Conservation (phyloP, 2,888 invertebrate species). For the Atherix ibis region DNA sequence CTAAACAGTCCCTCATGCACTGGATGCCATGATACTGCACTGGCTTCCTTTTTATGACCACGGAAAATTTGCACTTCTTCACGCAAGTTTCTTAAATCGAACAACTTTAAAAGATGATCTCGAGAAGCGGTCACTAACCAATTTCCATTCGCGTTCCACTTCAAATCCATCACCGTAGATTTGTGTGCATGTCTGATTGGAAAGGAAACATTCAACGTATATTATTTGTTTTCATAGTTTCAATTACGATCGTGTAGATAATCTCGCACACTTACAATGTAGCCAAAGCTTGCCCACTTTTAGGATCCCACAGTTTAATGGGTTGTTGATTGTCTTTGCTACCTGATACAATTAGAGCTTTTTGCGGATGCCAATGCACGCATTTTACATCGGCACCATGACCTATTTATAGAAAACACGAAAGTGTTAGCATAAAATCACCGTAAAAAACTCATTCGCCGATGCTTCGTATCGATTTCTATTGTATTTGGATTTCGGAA, state of each 20-base stretch:
- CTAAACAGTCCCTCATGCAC: conserved; percentile 93
- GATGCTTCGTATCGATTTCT: too few relatives aligned
- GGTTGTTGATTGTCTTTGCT: conserved; percentile 99
- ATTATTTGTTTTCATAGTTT: background rate
- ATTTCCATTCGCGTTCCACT: conserved; percentile 99
- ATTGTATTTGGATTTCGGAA: too few relatives aligned
- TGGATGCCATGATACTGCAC: conserved; percentile 96
- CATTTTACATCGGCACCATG: conserved; percentile 99
- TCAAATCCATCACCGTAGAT: conserved; percentile 97
- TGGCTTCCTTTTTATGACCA: conserved; percentile 98
- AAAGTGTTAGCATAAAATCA: too few relatives aligned
- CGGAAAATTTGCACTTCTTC: conserved; percentile 94
- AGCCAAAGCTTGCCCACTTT: conserved; percentile 84
- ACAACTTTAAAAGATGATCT: conserved; percentile 92
- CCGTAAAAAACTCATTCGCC: too few relatives aligned
- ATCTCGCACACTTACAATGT: conserved; percentile 62
- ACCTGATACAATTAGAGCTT: conserved; percentile 91
- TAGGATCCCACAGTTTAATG: conserved; percentile 98
- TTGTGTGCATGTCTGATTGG: conserved; percentile 86
- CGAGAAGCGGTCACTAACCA: conserved; percentile 98
- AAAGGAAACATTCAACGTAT: conserved; percentile 5
- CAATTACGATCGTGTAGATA: background rate
- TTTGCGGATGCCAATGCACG: conserved; percentile 99
- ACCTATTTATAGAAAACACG: too few relatives aligned
- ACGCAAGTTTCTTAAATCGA: conserved; percentile 90